phyloP scores from a whole-genome alignment of 2,888 invertebrate genomes.

The Seira sanloemensis region DNA sequence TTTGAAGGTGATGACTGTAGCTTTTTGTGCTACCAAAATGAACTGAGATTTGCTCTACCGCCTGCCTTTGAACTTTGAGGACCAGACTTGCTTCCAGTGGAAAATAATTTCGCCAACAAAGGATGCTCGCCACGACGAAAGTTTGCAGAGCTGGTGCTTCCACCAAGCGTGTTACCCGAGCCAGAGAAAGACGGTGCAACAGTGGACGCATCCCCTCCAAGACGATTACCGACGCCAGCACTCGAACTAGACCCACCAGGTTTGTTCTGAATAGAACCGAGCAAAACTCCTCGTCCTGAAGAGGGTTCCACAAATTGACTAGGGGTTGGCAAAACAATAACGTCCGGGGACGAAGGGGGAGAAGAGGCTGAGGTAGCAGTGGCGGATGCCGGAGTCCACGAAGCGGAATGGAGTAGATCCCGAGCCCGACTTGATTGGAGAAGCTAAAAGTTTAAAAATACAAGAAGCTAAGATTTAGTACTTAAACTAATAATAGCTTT shows the following conservation, averaged over 20 bases:
- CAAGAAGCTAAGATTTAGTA: not conserved
- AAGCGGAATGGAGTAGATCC: not conserved
- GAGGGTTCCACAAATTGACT: slow-evolving; percentile 13
- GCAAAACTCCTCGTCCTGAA: slow-evolving; percentile 15
- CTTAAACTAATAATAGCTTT: not conserved
- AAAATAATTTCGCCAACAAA: slow-evolving; percentile 39
- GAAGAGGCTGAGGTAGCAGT: not conserved
- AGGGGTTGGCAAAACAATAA: too few species aligned
- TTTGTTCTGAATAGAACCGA: slow-evolving; percentile 35
- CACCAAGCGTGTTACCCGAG: not conserved
- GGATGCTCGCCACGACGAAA: slow-evolving; percentile 47
- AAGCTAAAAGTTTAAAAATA: not conserved
- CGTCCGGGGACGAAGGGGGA: not conserved
- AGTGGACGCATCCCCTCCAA: not conserved
- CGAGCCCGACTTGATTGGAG: not conserved
- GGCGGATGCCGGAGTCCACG: not conserved
- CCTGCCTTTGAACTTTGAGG: too few species aligned
- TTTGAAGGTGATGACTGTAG: too few species aligned
- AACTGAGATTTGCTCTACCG: too few species aligned
- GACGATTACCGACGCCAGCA: not conserved
- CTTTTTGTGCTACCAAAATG: too few species aligned
- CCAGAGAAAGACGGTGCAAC: not conserved
- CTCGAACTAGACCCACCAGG: not conserved
- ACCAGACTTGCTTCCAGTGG: too few species aligned
- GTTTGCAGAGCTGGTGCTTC: not conserved